Conservation (phyloP, 92 coral and sea anemone species). For the Paragorgia papillata region DNA sequence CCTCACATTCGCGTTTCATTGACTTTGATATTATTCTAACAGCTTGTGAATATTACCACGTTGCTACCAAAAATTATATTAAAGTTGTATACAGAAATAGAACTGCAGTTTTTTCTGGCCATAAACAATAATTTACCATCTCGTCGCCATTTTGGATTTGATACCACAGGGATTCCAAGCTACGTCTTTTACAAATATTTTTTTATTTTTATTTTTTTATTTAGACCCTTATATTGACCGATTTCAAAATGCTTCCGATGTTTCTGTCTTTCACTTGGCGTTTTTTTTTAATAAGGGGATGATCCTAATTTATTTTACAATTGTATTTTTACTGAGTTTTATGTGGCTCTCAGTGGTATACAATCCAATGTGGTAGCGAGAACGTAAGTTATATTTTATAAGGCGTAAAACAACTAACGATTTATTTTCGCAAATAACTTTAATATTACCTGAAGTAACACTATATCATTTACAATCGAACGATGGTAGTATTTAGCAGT, state of each 20-base stretch:
- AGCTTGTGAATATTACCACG: too few relatives aligned
- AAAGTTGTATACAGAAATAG: constrained; percentile 21
- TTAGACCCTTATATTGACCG: too few relatives aligned
- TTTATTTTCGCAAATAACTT: background rate
- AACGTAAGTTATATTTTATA: constrained; percentile 1
- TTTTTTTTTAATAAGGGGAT: too few relatives aligned
- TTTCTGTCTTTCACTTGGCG: too few relatives aligned
- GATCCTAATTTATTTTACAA: constrained; percentile 17
- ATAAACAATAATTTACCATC: constrained; percentile 23
- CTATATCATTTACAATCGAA: too few relatives aligned
- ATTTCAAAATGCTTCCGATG: too few relatives aligned
- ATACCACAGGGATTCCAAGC: constrained; percentile 51
- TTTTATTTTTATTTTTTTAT: too few relatives aligned
- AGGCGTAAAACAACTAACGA: constrained; percentile 11
- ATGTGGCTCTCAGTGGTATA: background rate
- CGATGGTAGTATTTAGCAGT: too few relatives aligned
- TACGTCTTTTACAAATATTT: constrained; percentile 32
- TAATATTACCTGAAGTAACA: too few relatives aligned
- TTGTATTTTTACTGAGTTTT: background rate
- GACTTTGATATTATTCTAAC: too few relatives aligned
- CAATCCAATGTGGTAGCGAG: background rate
- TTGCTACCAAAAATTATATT: too few relatives aligned
- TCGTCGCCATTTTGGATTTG: constrained; percentile 57
- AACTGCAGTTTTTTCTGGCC: constrained; percentile 36
- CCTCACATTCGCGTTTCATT: constrained; percentile 45